Percentiles rank a stretch among this genome's conserved stretches.
These are phyloP conservation scores for Aphidius colemani DNA, from an alignment of 2,888 invertebrate species.

Conservation along the genomic window DNA sequence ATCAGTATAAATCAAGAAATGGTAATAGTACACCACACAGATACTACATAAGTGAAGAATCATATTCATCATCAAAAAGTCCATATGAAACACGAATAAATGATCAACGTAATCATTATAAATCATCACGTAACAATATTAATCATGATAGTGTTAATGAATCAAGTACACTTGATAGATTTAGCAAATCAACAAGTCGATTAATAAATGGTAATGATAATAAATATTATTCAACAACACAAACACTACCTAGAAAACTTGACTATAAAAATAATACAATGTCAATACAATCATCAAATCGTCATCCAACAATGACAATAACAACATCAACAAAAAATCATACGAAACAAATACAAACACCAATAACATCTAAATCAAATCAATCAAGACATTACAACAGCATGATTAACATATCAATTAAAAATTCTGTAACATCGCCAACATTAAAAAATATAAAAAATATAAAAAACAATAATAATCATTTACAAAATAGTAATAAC, in stretches of 20 bases:
- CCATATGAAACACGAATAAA: neutral
- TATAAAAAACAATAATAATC: neutral
- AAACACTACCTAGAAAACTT: constrained; percentile 75
- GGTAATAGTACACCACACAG: constrained; percentile 67
- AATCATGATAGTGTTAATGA: constrained; percentile 66
- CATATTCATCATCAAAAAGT: constrained; percentile 56
- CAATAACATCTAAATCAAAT: constrained; percentile 21
- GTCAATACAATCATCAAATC: constrained; percentile 19
- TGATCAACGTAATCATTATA: neutral
- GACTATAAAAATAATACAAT: constrained; percentile 44
- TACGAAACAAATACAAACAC: constrained; percentile 32
- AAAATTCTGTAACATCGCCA: constrained; percentile 59
- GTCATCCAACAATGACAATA: constrained; percentile 14
- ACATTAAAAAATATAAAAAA: constrained; percentile 28
- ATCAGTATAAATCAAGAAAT: constrained; percentile 50
- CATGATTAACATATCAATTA: constrained; percentile 70
- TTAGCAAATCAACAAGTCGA: constrained; percentile 81
- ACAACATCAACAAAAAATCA: constrained; percentile 23
- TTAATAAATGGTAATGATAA: constrained; percentile 63
- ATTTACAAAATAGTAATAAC: neutral
- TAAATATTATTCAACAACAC: constrained; percentile 66
- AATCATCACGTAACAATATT: neutral
- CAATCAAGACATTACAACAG: constrained; percentile 48
- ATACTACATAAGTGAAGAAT: constrained; percentile 86
- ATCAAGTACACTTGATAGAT: constrained; percentile 77